Percentiles rank a stretch among this genome's conserved stretches.
phyloP scores from a whole-genome alignment of 2,113 vertebrate genomes.

The Melanerpes aurifrons region DNA sequence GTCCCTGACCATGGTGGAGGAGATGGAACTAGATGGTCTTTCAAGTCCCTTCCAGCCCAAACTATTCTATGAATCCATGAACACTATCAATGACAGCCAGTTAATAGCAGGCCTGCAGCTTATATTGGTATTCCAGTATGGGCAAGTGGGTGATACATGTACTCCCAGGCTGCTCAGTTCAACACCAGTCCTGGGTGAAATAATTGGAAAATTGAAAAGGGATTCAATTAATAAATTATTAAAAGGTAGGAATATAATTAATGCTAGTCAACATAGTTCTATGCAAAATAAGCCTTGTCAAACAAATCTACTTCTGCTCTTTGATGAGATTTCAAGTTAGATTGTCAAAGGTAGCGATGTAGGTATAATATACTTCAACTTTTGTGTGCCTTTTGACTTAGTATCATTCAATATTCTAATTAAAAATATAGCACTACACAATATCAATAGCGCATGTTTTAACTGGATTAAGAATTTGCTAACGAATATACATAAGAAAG shows the following conservation, averaged over 20 bases:
- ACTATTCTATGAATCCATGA: too few species aligned
- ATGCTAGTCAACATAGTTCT: conserved; percentile 53
- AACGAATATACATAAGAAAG: background rate
- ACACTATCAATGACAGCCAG: too few species aligned
- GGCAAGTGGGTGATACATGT: background rate
- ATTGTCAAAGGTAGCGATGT: conserved; percentile 32
- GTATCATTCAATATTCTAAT: conserved; percentile 48
- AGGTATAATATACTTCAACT: conserved; percentile 37
- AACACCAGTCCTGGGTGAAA: background rate
- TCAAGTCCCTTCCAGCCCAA: too few species aligned
- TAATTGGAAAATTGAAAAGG: conserved; percentile 32
- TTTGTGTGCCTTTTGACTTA: conserved; percentile 51
- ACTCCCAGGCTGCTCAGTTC: background rate
- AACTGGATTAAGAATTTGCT: conserved; percentile 23
- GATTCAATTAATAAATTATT: conserved; percentile 69
- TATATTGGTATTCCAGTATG: background rate
- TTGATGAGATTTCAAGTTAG: conserved; percentile 61
- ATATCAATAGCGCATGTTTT: conserved; percentile 24
- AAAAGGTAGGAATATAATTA: conserved; percentile 58
- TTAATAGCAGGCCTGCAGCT: background rate
- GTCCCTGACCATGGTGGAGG: too few species aligned
- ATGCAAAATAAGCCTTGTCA: conserved; percentile 65
- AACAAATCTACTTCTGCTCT: conserved; percentile 54
- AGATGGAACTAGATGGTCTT: too few species aligned
- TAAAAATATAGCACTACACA: conserved; percentile 52